Percentiles rank a stretch among this genome's conserved stretches.
These are phyloP conservation scores for Drosophila nr. fundita DNA, from an alignment of 2,888 invertebrate genomes.

Conservation along the genomic window DNA sequence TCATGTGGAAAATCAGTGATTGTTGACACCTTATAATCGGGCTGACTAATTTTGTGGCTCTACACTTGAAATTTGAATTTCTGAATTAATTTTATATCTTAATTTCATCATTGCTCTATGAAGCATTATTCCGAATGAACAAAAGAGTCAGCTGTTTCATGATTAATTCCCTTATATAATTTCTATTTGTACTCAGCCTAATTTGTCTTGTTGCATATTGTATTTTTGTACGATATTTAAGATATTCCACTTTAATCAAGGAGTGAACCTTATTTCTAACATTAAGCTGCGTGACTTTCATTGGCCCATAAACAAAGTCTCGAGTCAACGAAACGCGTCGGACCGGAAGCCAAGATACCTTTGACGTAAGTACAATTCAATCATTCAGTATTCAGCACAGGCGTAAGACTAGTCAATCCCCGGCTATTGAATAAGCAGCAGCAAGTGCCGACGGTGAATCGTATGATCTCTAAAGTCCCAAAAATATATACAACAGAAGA, in stretches of 20 bases:
- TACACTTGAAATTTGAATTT: not conserved
- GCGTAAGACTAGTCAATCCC: conserved; percentile 9
- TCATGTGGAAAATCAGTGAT: not conserved
- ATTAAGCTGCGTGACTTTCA: conserved; percentile 25
- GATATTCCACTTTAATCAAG: not conserved
- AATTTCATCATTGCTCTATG: not conserved
- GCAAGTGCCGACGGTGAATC: conserved; percentile 24
- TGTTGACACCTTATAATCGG: not conserved
- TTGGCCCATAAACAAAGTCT: conserved; percentile 21
- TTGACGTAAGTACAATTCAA: conserved; percentile 50
- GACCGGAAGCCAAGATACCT: conserved; percentile 45
- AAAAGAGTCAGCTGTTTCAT: not conserved
- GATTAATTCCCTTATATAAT: not conserved
- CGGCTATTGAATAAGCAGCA: conserved; percentile 28
- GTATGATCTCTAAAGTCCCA: conserved; percentile 20
- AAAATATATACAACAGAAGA: conserved; percentile 10
- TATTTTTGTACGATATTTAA: not conserved
- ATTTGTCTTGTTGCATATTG: not conserved
- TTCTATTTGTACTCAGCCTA: not conserved
- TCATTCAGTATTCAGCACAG: conserved; percentile 41
- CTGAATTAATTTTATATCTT: not conserved
- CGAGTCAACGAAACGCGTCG: conserved; percentile 9
- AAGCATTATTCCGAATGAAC: not conserved
- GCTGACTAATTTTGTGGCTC: not conserved
- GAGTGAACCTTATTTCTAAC: conserved; percentile 2